These are phyloP conservation scores for Otocyon megalotis DNA, from an alignment of 2,113 vertebrate genomes.

Conservation along the genomic window DNA sequence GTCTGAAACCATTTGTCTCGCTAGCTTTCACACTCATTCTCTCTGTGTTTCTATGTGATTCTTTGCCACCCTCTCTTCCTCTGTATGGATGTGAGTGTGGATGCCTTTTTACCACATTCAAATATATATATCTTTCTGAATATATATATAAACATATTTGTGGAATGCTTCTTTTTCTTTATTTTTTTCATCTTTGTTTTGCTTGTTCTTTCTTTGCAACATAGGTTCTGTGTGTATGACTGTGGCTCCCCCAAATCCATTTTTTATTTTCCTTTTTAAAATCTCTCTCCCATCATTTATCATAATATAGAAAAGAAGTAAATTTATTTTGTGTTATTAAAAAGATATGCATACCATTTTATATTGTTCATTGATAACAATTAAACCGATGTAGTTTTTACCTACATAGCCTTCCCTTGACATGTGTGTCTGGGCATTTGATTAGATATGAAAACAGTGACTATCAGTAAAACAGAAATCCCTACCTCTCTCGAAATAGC, in stretches of 20 bases:
- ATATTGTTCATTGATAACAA: slow-evolving; percentile 4
- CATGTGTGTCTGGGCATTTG: background rate
- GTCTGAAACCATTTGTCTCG: background rate
- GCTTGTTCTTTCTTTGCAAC: background rate
- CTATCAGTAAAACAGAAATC: background rate
- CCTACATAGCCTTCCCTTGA: background rate
- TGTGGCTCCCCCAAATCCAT: fast-evolving
- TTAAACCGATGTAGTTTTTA: background rate
- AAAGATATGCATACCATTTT: background rate
- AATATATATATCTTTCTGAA: background rate
- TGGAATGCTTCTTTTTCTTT: background rate
- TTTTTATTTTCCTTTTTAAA: background rate
- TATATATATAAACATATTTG: background rate
- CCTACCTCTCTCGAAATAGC: background rate
- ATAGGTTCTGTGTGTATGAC: background rate
- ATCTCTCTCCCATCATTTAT: background rate
- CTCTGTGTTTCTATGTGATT: background rate
- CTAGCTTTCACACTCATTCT: background rate
- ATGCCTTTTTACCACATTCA: slow-evolving; percentile 23
- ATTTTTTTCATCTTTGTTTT: background rate
- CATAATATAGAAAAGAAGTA: background rate
- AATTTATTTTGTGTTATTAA: background rate
- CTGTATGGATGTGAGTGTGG: background rate
- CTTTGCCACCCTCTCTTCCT: background rate
- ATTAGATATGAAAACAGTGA: background rate